These are phyloP conservation scores for Phocoena sinus DNA, from an alignment of 2,113 vertebrate genomes.

Conservation along the genomic window DNA sequence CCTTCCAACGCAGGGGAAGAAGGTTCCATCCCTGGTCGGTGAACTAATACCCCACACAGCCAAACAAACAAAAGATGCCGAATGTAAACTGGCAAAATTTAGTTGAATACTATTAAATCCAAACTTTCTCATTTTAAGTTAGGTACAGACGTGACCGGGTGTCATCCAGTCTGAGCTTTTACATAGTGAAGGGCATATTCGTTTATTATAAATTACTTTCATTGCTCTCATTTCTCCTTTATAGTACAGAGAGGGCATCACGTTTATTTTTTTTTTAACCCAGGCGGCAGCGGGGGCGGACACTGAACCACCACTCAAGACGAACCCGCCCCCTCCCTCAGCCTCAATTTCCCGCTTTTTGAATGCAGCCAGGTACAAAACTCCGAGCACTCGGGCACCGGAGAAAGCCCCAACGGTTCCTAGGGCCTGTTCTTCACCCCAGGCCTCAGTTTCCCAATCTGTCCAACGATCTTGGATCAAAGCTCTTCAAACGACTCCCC, in stretches of 20 bases:
- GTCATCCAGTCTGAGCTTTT: neutral
- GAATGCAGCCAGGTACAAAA: neutral
- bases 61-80: no score
- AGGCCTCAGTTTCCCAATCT: neutral
- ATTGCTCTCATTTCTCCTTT: neutral
- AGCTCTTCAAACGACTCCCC: accelerated
- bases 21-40: no score
- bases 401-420: neutral
- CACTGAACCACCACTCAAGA: neutral
- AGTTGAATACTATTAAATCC: neutral
- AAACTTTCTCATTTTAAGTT: neutral
- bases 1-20: no score
- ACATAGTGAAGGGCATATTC: neutral
- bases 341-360: neutral
- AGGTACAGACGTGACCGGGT: neutral
- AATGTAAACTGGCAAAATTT: neutral
- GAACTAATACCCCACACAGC: no score
- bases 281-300: no score
- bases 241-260: no score
- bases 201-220: neutral
- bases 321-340: neutral
- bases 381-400: accelerated
- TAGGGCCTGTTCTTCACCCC: neutral
- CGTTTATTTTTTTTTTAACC: neutral
- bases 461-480: neutral